phyloP scores from a whole-genome alignment of 1,140 invertebrate species.

The Drosophila chauvacae region DNA sequence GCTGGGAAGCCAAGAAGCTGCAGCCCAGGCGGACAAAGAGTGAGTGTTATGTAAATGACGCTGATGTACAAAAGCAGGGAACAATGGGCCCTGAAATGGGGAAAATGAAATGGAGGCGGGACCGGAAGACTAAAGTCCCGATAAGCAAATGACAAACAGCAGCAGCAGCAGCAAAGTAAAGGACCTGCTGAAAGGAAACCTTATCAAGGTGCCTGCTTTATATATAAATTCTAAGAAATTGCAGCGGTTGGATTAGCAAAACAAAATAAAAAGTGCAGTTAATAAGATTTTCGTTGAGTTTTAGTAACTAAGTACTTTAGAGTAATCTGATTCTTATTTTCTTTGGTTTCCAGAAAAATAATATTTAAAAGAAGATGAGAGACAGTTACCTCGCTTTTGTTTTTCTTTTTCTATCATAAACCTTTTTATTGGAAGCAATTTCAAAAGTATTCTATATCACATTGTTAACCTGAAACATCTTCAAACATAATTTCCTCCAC shows the following conservation, averaged over 20 bases:
- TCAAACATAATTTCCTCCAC: not conserved
- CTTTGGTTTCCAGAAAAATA: not conserved
- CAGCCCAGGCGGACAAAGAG: slow-evolving; percentile 25
- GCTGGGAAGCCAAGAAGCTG: slow-evolving; percentile 33
- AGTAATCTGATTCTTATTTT: not conserved
- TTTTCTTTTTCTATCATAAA: not conserved
- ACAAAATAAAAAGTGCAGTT: slow-evolving; percentile 13
- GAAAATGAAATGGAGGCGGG: slow-evolving; percentile 14
- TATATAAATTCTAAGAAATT: slow-evolving; percentile 2
- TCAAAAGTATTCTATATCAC: not conserved
- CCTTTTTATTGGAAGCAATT: not conserved
- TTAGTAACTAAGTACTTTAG: no score
- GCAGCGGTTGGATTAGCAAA: slow-evolving; percentile 17
- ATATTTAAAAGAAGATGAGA: not conserved
- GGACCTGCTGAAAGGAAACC: slow-evolving; percentile 14
- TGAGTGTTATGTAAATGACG: slow-evolving; percentile 59
- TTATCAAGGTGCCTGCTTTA: slow-evolving; percentile 12
- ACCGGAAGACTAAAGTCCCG: slow-evolving; percentile 44
- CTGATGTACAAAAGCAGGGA: slow-evolving; percentile 48
- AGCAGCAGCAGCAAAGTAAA: slow-evolving; percentile 15
- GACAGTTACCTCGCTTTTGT: not conserved
- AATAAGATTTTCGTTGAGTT: not conserved
- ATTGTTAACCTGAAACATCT: no score
- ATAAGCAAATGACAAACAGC: slow-evolving; percentile 79
- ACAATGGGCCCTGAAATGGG: slow-evolving; percentile 21